A percentile compares a stretch with the other conserved stretches of the same genome.
Evolutionary conservation across 2,113 vertebrate genomes (phyloP).

Genomic region (Passer montanus): DNA sequence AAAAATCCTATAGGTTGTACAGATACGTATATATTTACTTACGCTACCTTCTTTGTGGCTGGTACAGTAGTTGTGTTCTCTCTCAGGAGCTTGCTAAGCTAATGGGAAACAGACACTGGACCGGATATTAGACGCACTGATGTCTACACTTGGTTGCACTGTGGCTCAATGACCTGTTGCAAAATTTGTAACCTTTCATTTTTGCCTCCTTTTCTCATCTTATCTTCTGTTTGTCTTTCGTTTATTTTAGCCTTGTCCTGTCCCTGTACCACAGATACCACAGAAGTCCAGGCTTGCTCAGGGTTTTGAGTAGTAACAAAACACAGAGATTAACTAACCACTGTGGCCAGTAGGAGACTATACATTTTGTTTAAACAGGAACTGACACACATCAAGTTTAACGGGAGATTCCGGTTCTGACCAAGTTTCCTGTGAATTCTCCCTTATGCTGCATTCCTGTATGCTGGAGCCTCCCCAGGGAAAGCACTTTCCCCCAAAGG

Average conservation of each 20-base stretch:
- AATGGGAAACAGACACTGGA: neutral
- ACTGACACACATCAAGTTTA: neutral
- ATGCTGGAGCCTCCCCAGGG: neutral
- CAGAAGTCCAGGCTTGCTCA: neutral
- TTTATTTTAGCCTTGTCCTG: neutral
- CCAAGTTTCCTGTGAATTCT: neutral
- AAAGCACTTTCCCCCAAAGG: neutral
- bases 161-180: neutral
- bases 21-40: neutral
- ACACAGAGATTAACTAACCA: neutral
- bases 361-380: neutral
- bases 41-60: neutral
- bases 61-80: neutral
- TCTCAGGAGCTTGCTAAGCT: neutral
- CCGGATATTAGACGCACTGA: neutral
- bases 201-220: neutral
- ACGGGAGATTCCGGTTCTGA: neutral
- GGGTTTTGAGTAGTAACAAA: neutral
- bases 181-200: neutral
- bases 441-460: neutral
- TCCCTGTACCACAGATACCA: neutral
- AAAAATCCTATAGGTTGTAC: neutral
- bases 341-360: neutral
- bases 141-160: neutral
- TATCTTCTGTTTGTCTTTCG: neutral